A percentile compares a stretch with the other conserved stretches of the same genome.
These are phyloP conservation scores for Gonocerus acuteangulatus DNA, from an alignment of 2,888 invertebrate species.

Conservation along the genomic window DNA sequence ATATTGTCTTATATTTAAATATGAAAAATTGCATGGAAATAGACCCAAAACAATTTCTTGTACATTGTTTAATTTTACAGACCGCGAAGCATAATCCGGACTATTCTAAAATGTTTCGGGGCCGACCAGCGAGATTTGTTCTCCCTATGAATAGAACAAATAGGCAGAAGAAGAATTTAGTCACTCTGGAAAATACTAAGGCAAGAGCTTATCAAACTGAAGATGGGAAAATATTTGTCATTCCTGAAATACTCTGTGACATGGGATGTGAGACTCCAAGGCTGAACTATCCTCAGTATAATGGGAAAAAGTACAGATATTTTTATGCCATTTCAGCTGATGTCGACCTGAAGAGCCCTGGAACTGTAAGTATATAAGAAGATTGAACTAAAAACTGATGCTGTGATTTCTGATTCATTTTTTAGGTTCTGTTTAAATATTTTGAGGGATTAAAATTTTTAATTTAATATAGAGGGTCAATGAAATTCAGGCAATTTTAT, in stretches of 20 bases:
- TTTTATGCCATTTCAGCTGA: conserved; percentile 86
- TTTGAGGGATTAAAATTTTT: neutral
- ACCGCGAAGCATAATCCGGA: conserved; percentile 62
- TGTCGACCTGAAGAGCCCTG: conserved; percentile 65
- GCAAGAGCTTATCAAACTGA: conserved; percentile 48
- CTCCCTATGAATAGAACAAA: conserved; percentile 51
- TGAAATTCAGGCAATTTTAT: too few species aligned
- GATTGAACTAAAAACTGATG: neutral
- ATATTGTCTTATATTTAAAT: too few species aligned
- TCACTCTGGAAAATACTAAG: conserved; percentile 45
- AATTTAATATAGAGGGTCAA: too few species aligned
- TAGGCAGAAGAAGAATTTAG: conserved; percentile 43
- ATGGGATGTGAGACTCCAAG: conserved; percentile 82
- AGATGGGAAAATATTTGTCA: conserved; percentile 49
- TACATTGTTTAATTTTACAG: conserved; percentile 35
- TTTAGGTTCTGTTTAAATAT: conserved; percentile 7
- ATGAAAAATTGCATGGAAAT: too few species aligned
- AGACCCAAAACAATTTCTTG: too few species aligned
- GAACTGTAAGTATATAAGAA: conserved; percentile 57
- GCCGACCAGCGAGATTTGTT: conserved; percentile 67
- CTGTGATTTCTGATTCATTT: neutral
- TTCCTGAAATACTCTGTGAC: conserved; percentile 58
- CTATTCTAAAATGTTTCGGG: conserved; percentile 72
- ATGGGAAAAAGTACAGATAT: conserved; percentile 66
- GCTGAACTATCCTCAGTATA: conserved; percentile 62